Percentiles rank a stretch among this genome's conserved stretches.
Conservation (phyloP, 2,888 invertebrate genomes). For the Argyresthia albistria region DNA sequence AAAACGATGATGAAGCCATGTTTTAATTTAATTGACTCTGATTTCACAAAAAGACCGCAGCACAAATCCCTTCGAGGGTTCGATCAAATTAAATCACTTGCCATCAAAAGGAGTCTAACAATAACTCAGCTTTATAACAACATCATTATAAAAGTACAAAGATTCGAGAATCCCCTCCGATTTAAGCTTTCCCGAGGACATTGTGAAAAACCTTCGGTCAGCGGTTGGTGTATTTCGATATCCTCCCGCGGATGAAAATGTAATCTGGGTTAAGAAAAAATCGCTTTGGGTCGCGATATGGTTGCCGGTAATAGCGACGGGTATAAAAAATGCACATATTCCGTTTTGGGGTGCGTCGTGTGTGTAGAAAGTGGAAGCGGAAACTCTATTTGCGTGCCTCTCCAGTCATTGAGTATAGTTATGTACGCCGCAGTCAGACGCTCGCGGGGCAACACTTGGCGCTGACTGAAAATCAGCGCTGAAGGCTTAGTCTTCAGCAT, state of each 20-base stretch:
- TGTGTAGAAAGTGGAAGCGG: not conserved
- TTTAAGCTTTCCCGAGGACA: conserved; percentile 19
- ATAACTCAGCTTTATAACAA: conserved; percentile 5
- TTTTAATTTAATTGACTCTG: too few species aligned
- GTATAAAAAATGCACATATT: conserved; percentile 57
- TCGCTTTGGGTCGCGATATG: conserved; percentile 15
- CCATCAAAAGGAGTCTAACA: too few species aligned
- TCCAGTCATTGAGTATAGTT: too few species aligned
- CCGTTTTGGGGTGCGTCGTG: conserved; percentile 18
- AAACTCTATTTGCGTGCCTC: not conserved
- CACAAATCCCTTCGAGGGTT: too few species aligned
- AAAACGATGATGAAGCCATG: too few species aligned
- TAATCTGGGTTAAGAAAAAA: conserved; percentile 50
- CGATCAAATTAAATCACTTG: too few species aligned
- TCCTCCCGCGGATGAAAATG: conserved; percentile 50
- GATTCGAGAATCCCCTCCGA: not conserved
- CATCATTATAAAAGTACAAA: conserved; percentile 28
- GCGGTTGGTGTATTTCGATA: conserved; percentile 54
- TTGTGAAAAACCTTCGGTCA: conserved; percentile 54
- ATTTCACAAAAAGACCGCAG: too few species aligned
- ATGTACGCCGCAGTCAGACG: too few species aligned
- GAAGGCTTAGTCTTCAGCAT: too few species aligned
- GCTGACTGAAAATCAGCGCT: too few species aligned
- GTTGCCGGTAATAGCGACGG: not conserved
- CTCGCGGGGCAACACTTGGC: too few species aligned